Evolutionary conservation across 2,888 invertebrate genomes (phyloP), one percentile per base, ranked within the genome.

Genomic region (Coenonympha arcania): DNA sequence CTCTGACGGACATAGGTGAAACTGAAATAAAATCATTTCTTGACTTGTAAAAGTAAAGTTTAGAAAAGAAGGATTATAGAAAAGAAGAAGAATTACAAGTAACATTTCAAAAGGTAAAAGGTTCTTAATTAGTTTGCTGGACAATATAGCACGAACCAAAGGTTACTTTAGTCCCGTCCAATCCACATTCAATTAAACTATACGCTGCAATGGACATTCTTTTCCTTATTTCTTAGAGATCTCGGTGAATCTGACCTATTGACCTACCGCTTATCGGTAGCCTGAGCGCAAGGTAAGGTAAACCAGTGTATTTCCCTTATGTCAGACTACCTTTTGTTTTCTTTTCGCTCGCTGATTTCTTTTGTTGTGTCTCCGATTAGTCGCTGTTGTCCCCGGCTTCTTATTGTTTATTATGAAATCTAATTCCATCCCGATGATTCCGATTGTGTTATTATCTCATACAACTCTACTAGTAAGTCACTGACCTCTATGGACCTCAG

Each of bases 331-430:
- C 49, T 58, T 58, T 62, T 57, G 54, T 56, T 62, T 61, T 58
- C 57, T 57, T 56, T 55, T 60, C 55, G 54, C 56, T 51, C 54
- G 46, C 56, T 60, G 58, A 60, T 62, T 62, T 59, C 59, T 58
- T 64, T 65, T 61, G 57, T 61, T 62, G 57, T 55, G 58, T 59
- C 57, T 58, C 57, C 58, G 61, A 62, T 62, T 62, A 60, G 58
- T 54, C 43, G 43, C 55, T 55, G 59, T 65, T 63, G 60, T 64
- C 46, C 42, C 15, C 20, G 39, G 28, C 48, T 58, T 58, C 64
- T 61, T 54, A 58, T 61, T 61, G 58, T 60, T 63, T 58, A 58
- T 60, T 55, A 59, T 57, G 54, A 50, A 61, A 63, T 56, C 59
- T 60, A 59, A 63, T 62, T 61, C 58, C 50, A 53, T 49, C 49